Evolutionary conservation across 2,888 invertebrate genomes (phyloP), one percentile per base, ranked within the genome.

Genomic region (Nesidiocoris tenuis): DNA sequence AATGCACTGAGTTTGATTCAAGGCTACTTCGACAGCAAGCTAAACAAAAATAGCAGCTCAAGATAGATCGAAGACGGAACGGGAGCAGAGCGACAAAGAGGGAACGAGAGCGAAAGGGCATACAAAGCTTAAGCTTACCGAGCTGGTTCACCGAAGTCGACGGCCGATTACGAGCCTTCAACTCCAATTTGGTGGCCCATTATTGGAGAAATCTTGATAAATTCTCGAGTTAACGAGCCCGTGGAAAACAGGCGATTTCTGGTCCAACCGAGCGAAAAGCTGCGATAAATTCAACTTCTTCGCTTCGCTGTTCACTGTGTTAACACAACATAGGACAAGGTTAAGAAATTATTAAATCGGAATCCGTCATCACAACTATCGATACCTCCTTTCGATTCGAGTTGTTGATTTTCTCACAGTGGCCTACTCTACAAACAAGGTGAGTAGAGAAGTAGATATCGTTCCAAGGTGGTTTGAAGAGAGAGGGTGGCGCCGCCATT

Each of bases 21-120:
- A 80, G 80, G 80, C 80, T 80, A 80, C 64, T 57, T 39, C 39
- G 12, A 54, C 56, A 70, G 68, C 68, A 68, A 66, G 66, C 67
- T 70, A 55, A 18, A 64, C 66, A n/a, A 74, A 77, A 77, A 77
- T 72, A 72, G 71, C 71, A 71, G 72, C 39, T 61, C 72, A 72
- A 72, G 72, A 72, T 72, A 61, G 72, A 72, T 72, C 72, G 72
- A 59, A 59, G 59, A 17, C 5, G 5, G 17, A 59, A 18, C 59
- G 59, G 7, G 59, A 59, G n/a, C 17, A 5, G 59, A 59, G 12
- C 55, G 55, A 54, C 9, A 54, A 12, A 7, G 55, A 54, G 7
- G 55, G 19, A 59, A 5, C 59, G 17, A 59, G 17, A 59, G 59
- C 3, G 59, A 59, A n/a, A 59, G 59, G n/a, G 39, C 3, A 39